Conservation (phyloP, 2,797 vertebrate species). For the Tapera naevia region DNA sequence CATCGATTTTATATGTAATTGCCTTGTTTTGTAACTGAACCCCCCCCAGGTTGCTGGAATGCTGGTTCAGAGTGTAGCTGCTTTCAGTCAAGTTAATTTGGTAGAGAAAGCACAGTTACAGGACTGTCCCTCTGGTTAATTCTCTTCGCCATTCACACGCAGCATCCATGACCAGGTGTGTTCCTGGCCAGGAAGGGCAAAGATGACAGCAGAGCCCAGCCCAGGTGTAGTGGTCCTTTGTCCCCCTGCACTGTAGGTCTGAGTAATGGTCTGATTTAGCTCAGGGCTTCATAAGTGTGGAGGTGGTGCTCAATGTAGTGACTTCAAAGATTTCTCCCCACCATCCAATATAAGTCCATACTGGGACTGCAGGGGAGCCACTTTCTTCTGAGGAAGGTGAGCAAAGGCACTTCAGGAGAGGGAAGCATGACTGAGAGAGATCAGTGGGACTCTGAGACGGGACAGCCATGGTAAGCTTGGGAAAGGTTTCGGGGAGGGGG, state of each 20-base stretch:
- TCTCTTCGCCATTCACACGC: not conserved
- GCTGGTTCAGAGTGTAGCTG: not conserved
- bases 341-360: not conserved
- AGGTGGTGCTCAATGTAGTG: not conserved
- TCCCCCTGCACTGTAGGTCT: not conserved
- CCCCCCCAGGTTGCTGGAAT: not conserved
- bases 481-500: not conserved
- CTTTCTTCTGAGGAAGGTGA: not conserved
- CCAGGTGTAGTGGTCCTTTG: not conserved
- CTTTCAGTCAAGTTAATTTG: not conserved
- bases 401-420: not conserved
- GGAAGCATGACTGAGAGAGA: not conserved
- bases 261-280: not conserved
- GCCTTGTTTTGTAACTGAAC: not conserved
- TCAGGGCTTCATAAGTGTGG: not conserved
- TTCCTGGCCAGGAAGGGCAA: not conserved
- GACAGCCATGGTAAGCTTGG: not conserved
- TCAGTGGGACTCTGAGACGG: not conserved
- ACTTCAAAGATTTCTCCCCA: not conserved
- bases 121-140: not conserved
- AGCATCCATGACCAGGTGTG: not conserved
- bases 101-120: not conserved
- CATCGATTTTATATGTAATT: not conserved
- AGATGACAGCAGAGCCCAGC: not conserved
- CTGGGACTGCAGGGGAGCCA: not conserved